phyloP scores from a whole-genome alignment of 2,888 invertebrate species.

The Melolontha melolontha region DNA sequence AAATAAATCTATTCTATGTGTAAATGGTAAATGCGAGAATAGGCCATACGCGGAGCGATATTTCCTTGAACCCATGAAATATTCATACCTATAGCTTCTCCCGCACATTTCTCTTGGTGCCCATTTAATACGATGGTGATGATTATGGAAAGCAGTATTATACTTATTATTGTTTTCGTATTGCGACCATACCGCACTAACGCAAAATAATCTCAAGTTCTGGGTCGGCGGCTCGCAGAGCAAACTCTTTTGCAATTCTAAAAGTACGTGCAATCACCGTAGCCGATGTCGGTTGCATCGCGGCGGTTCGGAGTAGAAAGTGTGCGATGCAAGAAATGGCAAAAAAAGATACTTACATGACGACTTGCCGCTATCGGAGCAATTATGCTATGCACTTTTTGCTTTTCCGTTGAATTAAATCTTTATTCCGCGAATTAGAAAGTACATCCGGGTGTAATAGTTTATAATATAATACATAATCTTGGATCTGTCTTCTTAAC shows the following conservation, averaged over 20 bases:
- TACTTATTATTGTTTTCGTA: constrained; percentile 15
- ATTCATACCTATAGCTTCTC: constrained; percentile 21
- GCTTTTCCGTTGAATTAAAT: constrained; percentile 29
- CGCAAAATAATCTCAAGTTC: constrained; percentile 33
- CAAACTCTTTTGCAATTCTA: constrained; percentile 16
- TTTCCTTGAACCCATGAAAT: constrained; percentile 30
- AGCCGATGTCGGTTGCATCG: constrained; percentile 15
- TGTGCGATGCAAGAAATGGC: background rate
- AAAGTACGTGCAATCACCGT: constrained; percentile 11
- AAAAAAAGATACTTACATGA: constrained; percentile 22
- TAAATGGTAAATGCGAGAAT: constrained; percentile 14
- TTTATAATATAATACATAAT: constrained; percentile 13
- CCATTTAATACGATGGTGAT: background rate
- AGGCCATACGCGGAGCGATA: constrained; percentile 3
- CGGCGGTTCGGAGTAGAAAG: constrained; percentile 18
- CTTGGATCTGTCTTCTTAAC: constrained; percentile 1
- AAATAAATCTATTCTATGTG: constrained; percentile 23
- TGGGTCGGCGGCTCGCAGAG: constrained; percentile 18
- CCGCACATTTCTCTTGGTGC: background rate
- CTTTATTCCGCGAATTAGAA: constrained; percentile 34
- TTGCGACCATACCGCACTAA: constrained; percentile 11
- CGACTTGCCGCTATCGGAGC: constrained; percentile 15
- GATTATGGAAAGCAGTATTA: constrained; percentile 6
- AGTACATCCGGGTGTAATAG: constrained; percentile 35
- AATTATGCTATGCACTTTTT: constrained; percentile 32